Evolutionary conservation across 2,113 vertebrate species (phyloP).

Genomic region (Rhadina sibilatrix): DNA sequence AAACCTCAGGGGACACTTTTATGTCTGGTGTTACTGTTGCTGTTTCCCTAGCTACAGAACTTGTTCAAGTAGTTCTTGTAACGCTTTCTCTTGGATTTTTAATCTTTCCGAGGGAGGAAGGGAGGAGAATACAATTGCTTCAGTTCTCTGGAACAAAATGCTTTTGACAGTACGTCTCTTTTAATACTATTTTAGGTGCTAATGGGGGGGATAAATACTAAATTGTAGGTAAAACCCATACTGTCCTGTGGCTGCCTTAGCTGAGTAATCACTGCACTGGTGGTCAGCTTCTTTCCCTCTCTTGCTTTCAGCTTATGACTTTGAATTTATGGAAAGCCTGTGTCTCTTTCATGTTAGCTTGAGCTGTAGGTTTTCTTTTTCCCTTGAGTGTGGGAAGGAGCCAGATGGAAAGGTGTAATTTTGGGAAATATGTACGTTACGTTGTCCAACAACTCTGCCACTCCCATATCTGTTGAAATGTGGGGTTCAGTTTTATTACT

Average conservation of each 20-base stretch:
- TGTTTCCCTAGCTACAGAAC: background rate
- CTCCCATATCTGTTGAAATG: background rate
- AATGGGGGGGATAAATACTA: background rate
- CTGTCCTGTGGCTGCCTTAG: background rate
- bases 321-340: background rate
- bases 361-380: background rate
- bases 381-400: background rate
- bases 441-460: background rate
- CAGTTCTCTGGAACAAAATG: background rate
- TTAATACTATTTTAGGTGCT: background rate
- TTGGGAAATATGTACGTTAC: background rate
- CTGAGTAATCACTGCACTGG: background rate
- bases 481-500: background rate
- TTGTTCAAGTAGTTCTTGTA: background rate
- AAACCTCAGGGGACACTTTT: background rate
- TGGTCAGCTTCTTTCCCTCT: background rate
- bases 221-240: accelerated
- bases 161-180: background rate
- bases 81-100: background rate
- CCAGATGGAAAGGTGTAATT: background rate
- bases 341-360: background rate
- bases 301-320: background rate
- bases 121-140: background rate
- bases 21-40: background rate
- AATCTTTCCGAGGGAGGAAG: background rate